Evolutionary conservation across 2,113 vertebrate species (phyloP).

Genomic region (Cynoglossus semilaevis): DNA sequence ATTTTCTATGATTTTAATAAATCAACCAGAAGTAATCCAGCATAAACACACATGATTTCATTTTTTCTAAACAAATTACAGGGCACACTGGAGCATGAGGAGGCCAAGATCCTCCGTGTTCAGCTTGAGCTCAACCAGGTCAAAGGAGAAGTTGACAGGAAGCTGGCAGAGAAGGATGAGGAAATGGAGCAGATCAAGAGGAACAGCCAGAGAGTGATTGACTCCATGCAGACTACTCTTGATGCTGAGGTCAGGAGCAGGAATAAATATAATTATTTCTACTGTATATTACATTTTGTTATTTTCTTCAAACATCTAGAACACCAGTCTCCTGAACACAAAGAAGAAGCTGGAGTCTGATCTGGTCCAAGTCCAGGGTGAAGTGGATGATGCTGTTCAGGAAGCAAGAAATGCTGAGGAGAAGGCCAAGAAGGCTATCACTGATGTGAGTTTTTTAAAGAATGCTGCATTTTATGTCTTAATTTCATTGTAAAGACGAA

Average conservation of each 20-base stretch:
- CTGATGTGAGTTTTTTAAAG: not conserved
- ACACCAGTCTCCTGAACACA: slow-evolving; percentile 10
- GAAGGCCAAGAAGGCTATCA: slow-evolving; percentile 9
- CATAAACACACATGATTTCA: not conserved
- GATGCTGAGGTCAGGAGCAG: slow-evolving; percentile 81
- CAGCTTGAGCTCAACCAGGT: slow-evolving; percentile 43
- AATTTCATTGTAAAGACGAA: not conserved
- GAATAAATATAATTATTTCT: slow-evolving; percentile 34
- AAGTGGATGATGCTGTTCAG: slow-evolving; percentile 3
- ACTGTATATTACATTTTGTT: not conserved
- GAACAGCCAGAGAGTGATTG: slow-evolving; percentile 80
- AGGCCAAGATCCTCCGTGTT: slow-evolving; percentile 9
- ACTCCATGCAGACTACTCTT: slow-evolving; percentile 83
- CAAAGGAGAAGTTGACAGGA: slow-evolving; percentile 84
- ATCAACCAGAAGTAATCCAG: not conserved
- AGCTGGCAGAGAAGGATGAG: slow-evolving; percentile 85
- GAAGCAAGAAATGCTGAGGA: slow-evolving; percentile 2
- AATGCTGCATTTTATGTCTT: not conserved
- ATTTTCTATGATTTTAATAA: not conserved
- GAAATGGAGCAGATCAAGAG: slow-evolving; percentile 86
- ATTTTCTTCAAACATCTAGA: not conserved
- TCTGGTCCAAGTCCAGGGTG: slow-evolving; percentile 5
- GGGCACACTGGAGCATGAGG: slow-evolving; percentile 5
- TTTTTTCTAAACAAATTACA: not conserved
- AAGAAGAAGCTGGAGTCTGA: slow-evolving; percentile 13